Base-by-base conservation (phyloP, 64 coral and sea anemone species). In the Actinia tenebrosa region DNA sequence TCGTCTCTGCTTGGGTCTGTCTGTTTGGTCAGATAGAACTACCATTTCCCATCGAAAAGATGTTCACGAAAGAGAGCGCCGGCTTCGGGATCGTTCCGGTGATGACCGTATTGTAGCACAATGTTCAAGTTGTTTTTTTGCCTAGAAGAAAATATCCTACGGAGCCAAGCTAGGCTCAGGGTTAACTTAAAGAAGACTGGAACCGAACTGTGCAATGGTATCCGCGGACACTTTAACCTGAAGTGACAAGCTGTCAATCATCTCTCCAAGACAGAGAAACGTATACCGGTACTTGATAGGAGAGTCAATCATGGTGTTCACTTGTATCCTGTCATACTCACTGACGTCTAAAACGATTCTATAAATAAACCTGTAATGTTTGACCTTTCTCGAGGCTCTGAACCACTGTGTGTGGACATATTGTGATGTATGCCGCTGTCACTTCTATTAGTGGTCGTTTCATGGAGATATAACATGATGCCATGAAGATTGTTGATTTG, bases 11-110 rank as follows among this genome's bases (percentile, higher is more conserved):
- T 69, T 58, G 9, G 85, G 56, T 47, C 88, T 89, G 45, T 87
- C 83, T 88, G 89, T 87, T 64, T 90, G 87, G 71, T 93, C 89
- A 54, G 91, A 69, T 75, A 75, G 69, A 26, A 96, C 53, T 52
- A 90, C 91, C 91, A 96, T 93, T 8, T 60, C 91, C 86, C 42
- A 55, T 92, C 45, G 79, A 81, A 81, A 45, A 81, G 69, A 75
- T 30, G 27, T 4, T 75, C n/a, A 75, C 69, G 11, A 75, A 75
- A 42, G 26, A 75, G 69, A 75, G 69, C 69, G 69, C 69, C 69
- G 69, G 14, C 69, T 75, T 37, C 63, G 69, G 13, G 69, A 75
- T 75, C 69, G 69, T 75, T 75, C 23, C 69, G 69, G 69, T 75
- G 26, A 69, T 69, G 64, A 69, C 0, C 64, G 64, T 69, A 69